Percentiles rank a stretch among this genome's conserved stretches.
Evolutionary conservation across 2,888 invertebrate genomes (phyloP).

Genomic region (Smittia aterrima): DNA sequence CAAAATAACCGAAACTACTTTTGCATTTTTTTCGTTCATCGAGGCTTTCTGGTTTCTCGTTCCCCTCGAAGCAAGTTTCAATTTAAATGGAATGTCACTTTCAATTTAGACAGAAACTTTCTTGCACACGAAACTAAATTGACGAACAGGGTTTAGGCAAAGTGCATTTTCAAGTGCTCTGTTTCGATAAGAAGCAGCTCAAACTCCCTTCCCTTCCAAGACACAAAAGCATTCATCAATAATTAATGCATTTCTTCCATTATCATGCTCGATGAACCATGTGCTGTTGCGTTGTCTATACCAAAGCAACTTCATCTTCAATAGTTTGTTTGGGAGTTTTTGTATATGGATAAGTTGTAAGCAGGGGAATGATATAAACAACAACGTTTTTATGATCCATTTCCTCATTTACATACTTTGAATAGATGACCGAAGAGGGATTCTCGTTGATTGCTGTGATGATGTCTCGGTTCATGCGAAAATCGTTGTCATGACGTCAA

Average conservation of each 20-base stretch:
- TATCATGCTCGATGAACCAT: conserved; percentile 25
- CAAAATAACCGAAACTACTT: not conserved
- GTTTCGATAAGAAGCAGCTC: not conserved
- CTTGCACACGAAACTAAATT: not conserved
- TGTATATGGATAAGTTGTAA: not conserved
- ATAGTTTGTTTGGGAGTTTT: not conserved
- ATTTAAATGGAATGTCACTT: conserved; percentile 4
- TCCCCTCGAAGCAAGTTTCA: conserved; percentile 10
- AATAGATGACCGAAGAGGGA: not conserved
- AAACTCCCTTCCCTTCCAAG: not conserved
- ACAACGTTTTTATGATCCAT: conserved; percentile 15
- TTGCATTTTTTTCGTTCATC: not conserved
- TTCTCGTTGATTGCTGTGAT: not conserved
- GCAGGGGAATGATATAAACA: conserved; percentile 22
- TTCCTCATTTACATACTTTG: conserved; percentile 21
- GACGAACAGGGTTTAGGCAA: not conserved
- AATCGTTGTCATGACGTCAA: too few species aligned
- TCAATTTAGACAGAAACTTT: not conserved
- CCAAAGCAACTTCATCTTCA: not conserved
- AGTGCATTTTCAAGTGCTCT: not conserved
- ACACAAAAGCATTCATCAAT: conserved; percentile 1
- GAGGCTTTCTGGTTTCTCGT: not conserved
- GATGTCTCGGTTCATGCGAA: too few species aligned
- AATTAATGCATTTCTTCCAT: conserved; percentile 20
- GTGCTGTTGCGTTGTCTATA: not conserved